Conservation (phyloP, 2,797 vertebrate genomes). For the Bothrops alternatus region DNA sequence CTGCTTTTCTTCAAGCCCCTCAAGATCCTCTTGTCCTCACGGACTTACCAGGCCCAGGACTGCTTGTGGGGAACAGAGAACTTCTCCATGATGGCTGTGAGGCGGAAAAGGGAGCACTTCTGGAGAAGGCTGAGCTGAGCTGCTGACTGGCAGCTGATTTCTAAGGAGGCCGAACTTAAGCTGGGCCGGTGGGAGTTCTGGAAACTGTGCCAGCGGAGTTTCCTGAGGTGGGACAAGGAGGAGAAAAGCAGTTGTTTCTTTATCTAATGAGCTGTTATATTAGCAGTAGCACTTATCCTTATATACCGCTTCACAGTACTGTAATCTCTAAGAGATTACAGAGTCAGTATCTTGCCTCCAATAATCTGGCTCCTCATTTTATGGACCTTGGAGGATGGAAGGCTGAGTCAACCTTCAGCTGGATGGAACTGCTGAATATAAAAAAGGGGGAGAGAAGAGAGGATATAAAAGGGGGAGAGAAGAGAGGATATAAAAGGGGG, state of each 20-base stretch:
- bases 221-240: conserved; percentile 60
- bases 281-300: background rate
- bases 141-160: conserved; percentile 83
- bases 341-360: background rate
- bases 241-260: background rate
- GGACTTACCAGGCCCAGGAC: conserved; percentile 80
- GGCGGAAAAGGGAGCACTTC: conserved; percentile 80
- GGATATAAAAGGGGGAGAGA: no score
- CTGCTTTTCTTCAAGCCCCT: background rate
- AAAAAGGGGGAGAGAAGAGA: no score
- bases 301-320: background rate
- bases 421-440: background rate
- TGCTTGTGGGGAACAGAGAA: conserved; percentile 78
- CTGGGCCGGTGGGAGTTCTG: conserved; percentile 86
- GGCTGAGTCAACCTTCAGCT: background rate
- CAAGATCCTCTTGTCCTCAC: no score
- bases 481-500: no score
- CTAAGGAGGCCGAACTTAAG: conserved; percentile 81
- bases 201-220: conserved; percentile 86
- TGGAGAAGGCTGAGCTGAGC: conserved; percentile 84
- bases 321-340: background rate
- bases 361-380: background rate
- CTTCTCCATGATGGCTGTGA: conserved; percentile 85
- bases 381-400: background rate
- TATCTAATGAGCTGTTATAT: background rate